These are phyloP conservation scores for Euspilapteryx auroguttella DNA, from an alignment of 2,888 invertebrate genomes.

Conservation along the genomic window DNA sequence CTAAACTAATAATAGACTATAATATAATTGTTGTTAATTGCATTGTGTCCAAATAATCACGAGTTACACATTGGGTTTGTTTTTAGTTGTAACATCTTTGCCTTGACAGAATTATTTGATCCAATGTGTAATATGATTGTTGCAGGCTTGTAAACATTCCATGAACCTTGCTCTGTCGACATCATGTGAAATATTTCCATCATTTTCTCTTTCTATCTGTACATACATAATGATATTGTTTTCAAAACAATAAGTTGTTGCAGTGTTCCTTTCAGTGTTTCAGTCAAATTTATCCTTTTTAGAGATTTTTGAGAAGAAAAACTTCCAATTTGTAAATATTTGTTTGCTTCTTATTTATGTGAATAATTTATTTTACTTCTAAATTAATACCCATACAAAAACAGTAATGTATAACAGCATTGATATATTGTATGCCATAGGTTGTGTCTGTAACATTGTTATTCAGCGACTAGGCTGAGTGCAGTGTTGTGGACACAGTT, in stretches of 20 bases:
- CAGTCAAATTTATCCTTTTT: conserved; percentile 4
- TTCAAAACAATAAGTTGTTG: no score
- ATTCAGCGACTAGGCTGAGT: conserved; percentile 11
- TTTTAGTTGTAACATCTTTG: conserved; percentile 8
- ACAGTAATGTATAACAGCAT: conserved; percentile 11
- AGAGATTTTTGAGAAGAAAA: background rate
- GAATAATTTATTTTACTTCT: conserved; percentile 41
- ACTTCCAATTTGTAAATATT: conserved; percentile 42
- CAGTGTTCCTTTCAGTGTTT: background rate
- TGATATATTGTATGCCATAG: no score
- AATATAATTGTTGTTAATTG: no score
- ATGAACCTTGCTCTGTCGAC: conserved; percentile 31
- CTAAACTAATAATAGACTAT: no score
- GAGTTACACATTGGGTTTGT: conserved; percentile 27
- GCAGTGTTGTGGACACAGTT: conserved; percentile 7
- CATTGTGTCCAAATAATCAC: conserved; percentile 15
- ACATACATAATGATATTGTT: no score
- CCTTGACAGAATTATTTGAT: conserved; percentile 8
- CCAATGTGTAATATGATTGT: conserved; percentile 34
- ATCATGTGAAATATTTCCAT: no score
- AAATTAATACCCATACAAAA: conserved; percentile 33
- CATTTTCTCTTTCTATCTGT: no score
- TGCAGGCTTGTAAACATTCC: conserved; percentile 56
- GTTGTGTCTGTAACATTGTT: conserved; percentile 11
- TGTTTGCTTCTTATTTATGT: conserved; percentile 31